Conservation (phyloP, 2,888 invertebrate species). For the Orthosia incerta region DNA sequence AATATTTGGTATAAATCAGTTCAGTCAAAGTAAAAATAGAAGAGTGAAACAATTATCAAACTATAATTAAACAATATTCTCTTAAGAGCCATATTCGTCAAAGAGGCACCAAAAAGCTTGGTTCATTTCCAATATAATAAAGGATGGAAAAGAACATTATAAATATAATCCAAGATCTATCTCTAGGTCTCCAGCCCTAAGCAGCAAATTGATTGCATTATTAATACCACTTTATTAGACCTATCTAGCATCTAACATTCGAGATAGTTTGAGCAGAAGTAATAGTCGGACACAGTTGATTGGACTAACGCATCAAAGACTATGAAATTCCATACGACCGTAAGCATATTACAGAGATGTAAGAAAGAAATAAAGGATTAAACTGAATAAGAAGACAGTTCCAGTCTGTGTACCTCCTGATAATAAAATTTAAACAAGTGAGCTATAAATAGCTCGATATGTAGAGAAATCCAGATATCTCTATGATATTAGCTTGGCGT, state of each 20-base stretch:
- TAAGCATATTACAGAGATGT: constrained; percentile 25
- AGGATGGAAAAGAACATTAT: constrained; percentile 6
- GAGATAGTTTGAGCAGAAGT: constrained; percentile 50
- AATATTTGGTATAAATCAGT: not conserved
- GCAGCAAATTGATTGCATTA: constrained; percentile 31
- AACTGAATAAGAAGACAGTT: not conserved
- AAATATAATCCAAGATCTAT: constrained; percentile 11
- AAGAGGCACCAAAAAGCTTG: not conserved
- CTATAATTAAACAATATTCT: not conserved
- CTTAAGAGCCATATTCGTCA: not conserved
- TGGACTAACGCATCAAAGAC: constrained; percentile 52
- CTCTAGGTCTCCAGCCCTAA: constrained; percentile 22
- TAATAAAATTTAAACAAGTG: no score
- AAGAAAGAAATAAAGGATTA: constrained; percentile 11
- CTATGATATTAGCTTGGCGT: not conserved
- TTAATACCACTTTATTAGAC: constrained; percentile 51
- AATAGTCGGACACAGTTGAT: constrained; percentile 53
- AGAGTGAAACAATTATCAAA: not conserved
- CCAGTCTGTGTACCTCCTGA: not conserved
- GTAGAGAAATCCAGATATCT: no score
- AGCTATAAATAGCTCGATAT: not conserved
- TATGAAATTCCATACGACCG: constrained; percentile 30
- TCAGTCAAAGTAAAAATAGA: not conserved
- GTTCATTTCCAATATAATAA: not conserved
- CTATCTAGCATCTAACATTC: constrained; percentile 40